Evolutionary conservation across 1,140 invertebrate genomes (phyloP).

Genomic region (Colletes latitarsis): DNA sequence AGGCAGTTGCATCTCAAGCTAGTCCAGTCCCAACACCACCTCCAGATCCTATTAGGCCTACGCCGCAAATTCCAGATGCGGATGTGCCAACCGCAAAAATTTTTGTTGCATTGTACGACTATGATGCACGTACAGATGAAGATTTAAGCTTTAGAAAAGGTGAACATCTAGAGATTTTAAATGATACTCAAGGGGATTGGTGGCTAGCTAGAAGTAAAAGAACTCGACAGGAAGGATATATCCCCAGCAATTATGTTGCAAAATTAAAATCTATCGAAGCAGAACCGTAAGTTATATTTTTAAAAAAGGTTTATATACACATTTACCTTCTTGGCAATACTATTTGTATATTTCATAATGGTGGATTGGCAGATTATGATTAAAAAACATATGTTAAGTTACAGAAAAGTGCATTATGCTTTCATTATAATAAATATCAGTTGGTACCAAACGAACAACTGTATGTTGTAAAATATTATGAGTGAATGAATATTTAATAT

Average conservation of each 20-base stretch:
- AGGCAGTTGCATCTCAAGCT: slow-evolving; percentile 83
- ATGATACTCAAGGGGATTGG: slow-evolving; percentile 99
- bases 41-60: slow-evolving; percentile 85
- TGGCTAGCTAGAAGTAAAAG: slow-evolving; percentile 98
- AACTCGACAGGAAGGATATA: slow-evolving; percentile 98
- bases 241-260: slow-evolving; percentile 99
- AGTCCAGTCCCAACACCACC: slow-evolving; percentile 85
- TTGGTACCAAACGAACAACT: background rate
- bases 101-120: slow-evolving; percentile 99
- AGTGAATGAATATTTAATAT: background rate
- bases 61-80: slow-evolving; percentile 84
- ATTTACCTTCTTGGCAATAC: background rate
- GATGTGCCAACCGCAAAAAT: slow-evolving; percentile 89
- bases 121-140: slow-evolving; percentile 99
- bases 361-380: background rate
- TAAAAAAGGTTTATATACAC: background rate
- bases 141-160: slow-evolving; percentile 99
- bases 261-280: slow-evolving; percentile 99
- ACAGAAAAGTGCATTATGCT: background rate
- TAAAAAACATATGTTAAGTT: background rate
- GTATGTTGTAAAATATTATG: background rate
- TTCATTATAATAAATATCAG: background rate
- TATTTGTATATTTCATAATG: background rate
- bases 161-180: slow-evolving; percentile 98
- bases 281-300: slow-evolving; percentile 93